Percentiles rank a stretch among this genome's conserved stretches.
Evolutionary conservation across 2,888 invertebrate species (phyloP).

Genomic region (Psylliodes chrysocephalus): DNA sequence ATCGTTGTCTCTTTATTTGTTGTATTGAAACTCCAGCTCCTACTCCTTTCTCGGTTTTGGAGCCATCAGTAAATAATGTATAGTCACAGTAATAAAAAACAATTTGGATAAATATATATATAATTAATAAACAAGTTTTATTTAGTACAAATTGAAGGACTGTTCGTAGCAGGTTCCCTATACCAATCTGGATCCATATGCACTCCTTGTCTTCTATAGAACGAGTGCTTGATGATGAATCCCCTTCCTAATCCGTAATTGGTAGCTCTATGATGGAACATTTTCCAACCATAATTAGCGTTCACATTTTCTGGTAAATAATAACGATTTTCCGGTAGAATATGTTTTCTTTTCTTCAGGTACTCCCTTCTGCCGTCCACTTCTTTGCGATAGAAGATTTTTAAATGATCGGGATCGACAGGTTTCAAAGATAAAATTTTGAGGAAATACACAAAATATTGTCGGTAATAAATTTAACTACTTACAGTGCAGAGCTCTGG

Average conservation of each 20-base stretch:
- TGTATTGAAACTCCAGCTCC: too few species aligned
- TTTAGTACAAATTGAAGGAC: constrained; percentile 60
- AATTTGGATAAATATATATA: too few species aligned
- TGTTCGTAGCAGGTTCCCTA: constrained; percentile 63
- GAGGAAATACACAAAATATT: background rate
- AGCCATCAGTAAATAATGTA: background rate
- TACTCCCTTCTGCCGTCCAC: constrained; percentile 67
- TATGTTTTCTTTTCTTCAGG: constrained; percentile 65
- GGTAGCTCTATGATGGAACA: constrained; percentile 60
- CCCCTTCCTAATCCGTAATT: constrained; percentile 65
- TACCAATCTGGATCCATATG: constrained; percentile 69
- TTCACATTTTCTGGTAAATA: constrained; percentile 66
- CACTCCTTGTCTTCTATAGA: constrained; percentile 69
- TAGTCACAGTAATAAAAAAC: too few species aligned
- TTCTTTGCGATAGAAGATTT: constrained; percentile 64
- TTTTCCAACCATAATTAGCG: constrained; percentile 72
- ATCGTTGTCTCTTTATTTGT: too few species aligned
- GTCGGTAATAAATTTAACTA: background rate
- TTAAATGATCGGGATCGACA: constrained; percentile 64
- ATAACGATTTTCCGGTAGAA: constrained; percentile 69
- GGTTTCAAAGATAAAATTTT: constrained; percentile 55
- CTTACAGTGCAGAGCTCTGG: constrained; percentile 34
- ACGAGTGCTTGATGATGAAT: constrained; percentile 67
- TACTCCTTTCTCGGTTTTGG: too few species aligned
- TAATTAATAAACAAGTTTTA: too few species aligned